Evolutionary conservation across 2,888 invertebrate genomes (phyloP).

Genomic region (Gryllus longicercus): DNA sequence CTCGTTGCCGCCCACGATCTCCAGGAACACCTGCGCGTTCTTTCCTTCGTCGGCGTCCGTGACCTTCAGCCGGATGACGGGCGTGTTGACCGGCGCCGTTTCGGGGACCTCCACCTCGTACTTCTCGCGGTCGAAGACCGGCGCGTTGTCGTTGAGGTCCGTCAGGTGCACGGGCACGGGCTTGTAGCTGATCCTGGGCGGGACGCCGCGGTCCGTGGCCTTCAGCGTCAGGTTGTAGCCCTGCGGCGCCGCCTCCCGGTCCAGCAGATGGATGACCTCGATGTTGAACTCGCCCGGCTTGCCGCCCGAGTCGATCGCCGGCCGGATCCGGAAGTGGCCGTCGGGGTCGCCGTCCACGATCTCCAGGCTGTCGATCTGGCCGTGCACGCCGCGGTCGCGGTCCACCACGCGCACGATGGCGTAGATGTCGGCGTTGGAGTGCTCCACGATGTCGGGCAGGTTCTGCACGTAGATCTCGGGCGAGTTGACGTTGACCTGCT

Average conservation of each 20-base stretch:
- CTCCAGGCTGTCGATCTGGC: slow-evolving; percentile 74
- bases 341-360: slow-evolving; percentile 88
- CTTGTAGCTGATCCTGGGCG: slow-evolving; percentile 73
- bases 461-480: slow-evolving; percentile 80
- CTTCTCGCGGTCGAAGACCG: slow-evolving; percentile 79
- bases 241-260: slow-evolving; percentile 71
- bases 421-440: slow-evolving; percentile 78
- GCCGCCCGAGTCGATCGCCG: slow-evolving; percentile 50
- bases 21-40: slow-evolving; percentile 79
- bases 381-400: slow-evolving; percentile 78
- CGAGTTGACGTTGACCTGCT: slow-evolving; percentile 78
- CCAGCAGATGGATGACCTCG: slow-evolving; percentile 70
- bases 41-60: slow-evolving; percentile 78
- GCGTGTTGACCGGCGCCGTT: slow-evolving; percentile 83
- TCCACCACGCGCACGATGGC: slow-evolving; percentile 85
- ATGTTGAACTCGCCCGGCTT: slow-evolving; percentile 70
- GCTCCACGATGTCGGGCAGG: slow-evolving; percentile 75
- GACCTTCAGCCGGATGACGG: slow-evolving; percentile 81
- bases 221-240: slow-evolving; percentile 85
- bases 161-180: slow-evolving; percentile 75
- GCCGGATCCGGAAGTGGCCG: slow-evolving; percentile 77
- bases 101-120: slow-evolving; percentile 87
- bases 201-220: slow-evolving; percentile 79
- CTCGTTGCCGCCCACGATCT: slow-evolving; percentile 89
- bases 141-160: slow-evolving; percentile 81